Evolutionary conservation across 2,888 invertebrate genomes (phyloP).

Genomic region (Oegoconia quadripuncta): DNA sequence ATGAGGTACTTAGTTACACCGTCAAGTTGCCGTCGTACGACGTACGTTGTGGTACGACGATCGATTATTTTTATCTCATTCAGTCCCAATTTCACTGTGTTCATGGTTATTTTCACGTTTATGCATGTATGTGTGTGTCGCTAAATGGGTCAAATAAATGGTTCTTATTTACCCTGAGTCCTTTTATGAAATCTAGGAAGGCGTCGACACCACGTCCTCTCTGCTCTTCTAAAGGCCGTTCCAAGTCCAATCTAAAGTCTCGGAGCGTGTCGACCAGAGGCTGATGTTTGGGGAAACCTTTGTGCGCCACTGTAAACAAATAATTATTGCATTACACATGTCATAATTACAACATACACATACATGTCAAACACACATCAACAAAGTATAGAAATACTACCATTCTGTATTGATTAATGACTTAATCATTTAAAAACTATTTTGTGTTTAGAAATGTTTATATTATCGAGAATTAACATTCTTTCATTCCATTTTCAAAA

Average conservation of each 20-base stretch:
- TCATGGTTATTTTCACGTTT: no score
- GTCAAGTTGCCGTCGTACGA: no score
- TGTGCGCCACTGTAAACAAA: constrained; percentile 82
- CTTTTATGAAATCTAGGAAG: constrained; percentile 60
- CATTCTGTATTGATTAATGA: background rate
- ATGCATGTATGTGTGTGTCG: no score
- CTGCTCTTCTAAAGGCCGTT: constrained; percentile 38
- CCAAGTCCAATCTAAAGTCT: constrained; percentile 39
- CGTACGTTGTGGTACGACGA: no score
- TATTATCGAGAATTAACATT: no score
- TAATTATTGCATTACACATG: background rate
- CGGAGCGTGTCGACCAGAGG: constrained; percentile 64
- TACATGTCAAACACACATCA: no score
- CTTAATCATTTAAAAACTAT: background rate
- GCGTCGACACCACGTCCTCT: constrained; percentile 27
- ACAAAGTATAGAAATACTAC: background rate
- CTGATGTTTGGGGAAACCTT: constrained; percentile 84
- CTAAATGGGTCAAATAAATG: background rate
- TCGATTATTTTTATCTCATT: no score
- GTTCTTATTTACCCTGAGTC: constrained; percentile 51
- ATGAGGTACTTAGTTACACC: no score
- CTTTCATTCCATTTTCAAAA: no score
- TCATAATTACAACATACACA: no score
- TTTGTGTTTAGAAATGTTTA: no score
- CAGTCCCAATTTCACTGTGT: no score